A percentile compares a stretch with the other conserved stretches of the same genome.
Evolutionary conservation across 2,888 invertebrate species (phyloP).

Genomic region (Encarsia formosa): DNA sequence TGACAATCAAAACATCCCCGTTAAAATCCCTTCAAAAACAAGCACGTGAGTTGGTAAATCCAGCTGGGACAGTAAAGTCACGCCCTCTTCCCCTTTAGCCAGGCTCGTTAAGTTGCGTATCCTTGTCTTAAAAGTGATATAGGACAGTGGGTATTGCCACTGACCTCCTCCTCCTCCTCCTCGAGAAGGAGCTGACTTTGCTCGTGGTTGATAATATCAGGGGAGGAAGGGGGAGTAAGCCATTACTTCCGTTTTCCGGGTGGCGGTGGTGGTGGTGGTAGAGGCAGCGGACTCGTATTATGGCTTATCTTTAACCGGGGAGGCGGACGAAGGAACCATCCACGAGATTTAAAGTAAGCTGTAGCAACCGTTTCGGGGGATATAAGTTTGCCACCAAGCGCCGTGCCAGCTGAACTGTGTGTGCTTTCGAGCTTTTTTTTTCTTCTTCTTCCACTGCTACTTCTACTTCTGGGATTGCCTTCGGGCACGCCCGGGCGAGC

Average conservation of each 20-base stretch:
- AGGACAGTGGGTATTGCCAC: conserved; percentile 30
- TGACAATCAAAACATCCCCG: too few species aligned
- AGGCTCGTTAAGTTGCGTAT: conserved; percentile 11
- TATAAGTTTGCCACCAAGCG: neutral
- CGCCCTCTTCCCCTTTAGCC: too few species aligned
- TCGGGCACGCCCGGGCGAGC: neutral
- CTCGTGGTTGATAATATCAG: conserved; percentile 44
- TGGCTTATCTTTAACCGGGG: conserved; percentile 42
- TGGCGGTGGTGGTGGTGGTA: conserved; percentile 26
- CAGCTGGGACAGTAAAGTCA: too few species aligned
- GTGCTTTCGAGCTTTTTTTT: too few species aligned
- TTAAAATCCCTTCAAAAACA: too few species aligned
- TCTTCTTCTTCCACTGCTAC: too few species aligned
- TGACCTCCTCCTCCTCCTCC: conserved; percentile 13
- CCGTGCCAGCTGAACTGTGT: neutral
- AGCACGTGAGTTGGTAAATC: too few species aligned
- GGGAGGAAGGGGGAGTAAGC: too few species aligned
- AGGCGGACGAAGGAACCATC: conserved; percentile 38
- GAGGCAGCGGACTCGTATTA: conserved; percentile 12
- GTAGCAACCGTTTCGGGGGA: conserved; percentile 20
- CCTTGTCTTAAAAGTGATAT: conserved; percentile 35
- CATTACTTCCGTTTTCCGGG: conserved; percentile 46
- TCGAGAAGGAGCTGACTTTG: neutral
- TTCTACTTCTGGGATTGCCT: neutral
- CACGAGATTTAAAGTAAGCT: conserved; percentile 43